Conservation (phyloP, 2,888 invertebrate species). For the Holacanthella duospinosa region DNA sequence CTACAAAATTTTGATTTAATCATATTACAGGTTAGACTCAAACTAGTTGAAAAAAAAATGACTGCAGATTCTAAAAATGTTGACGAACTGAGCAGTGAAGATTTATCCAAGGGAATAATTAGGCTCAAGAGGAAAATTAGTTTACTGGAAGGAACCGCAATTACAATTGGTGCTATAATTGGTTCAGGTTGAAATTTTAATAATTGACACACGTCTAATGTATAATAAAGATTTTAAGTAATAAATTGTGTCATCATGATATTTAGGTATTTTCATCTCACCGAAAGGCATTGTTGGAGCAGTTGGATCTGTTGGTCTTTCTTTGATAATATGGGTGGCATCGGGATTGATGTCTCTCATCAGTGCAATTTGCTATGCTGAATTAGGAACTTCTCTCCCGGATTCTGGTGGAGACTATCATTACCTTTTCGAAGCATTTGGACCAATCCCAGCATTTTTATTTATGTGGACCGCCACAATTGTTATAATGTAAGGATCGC, state of each 20-base stretch:
- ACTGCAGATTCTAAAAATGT: too few species aligned
- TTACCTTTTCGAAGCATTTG: conserved; percentile 27
- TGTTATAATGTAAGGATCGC: conserved; percentile 26
- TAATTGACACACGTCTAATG: too few species aligned
- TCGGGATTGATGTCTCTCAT: conserved; percentile 25
- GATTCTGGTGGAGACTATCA: conserved; percentile 28
- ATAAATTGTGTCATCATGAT: too few species aligned
- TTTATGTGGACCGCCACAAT: conserved; percentile 26
- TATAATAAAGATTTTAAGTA: too few species aligned
- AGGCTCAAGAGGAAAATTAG: conserved; percentile 82
- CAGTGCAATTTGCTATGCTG: conserved; percentile 30
- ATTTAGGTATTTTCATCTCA: conserved; percentile 35
- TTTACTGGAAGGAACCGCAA: conserved; percentile 78
- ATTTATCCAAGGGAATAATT: conserved; percentile 47
- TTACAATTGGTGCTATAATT: conserved; percentile 54
- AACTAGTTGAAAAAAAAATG: too few species aligned
- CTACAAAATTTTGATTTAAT: too few species aligned
- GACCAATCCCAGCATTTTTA: conserved; percentile 25
- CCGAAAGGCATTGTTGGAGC: conserved; percentile 32
- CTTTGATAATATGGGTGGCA: conserved; percentile 26
- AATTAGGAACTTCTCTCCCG: conserved; percentile 29
- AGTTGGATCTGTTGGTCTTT: conserved; percentile 28
- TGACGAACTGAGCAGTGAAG: too few species aligned
- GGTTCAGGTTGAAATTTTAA: conserved; percentile 30
- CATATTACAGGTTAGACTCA: too few species aligned